Evolutionary conservation across 2,888 invertebrate genomes (phyloP), one percentile per base, ranked within the genome.

Genomic region (Magallana nippona): DNA sequence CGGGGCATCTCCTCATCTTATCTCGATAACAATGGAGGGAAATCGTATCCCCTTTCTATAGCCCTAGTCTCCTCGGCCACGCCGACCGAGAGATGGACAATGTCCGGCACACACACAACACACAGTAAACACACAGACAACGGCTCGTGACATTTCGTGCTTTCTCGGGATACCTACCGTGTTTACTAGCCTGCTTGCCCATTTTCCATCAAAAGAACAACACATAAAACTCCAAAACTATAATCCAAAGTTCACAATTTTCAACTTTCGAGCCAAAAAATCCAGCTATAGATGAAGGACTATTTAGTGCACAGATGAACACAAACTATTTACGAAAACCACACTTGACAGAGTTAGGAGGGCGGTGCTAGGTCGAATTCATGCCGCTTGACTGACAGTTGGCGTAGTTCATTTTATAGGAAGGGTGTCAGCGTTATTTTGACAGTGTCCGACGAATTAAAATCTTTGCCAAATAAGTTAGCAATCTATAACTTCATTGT

Each of bases 111-210:
- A 32, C 44, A 44, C 44, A 44, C 44, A 44, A 44, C 44, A 44
- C 44, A 44, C 44, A 44, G 44, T 44, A 44, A 44, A 44, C 44
- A 44, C 44, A 44, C 44, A 44, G 10, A 27, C 32, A 15, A 71
- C 32, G 15, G 71, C 71, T 27, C 71, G 71, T 58, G 80, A 82
- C 77, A 82, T 71, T 13, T 27, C 15, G 22, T 60, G 71, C 62
- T 19, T 44, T 44, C 56, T 78, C 63, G 56, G 57, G 19, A 11
- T 60, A 88, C 91, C 89, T 83, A 92, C 92, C 92, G 89, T 92
- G 91, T 87, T 91, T 92, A 83, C 92, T 92, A 62, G 89, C 90
- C 78, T 89, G 89, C 87, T 92, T 92, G 78, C 92, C 92, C 92
- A 92, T 92, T 27, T 57, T 56, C 71, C 27, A 27, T 71, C 32